Evolutionary conservation across 1,140 invertebrate genomes (phyloP), one percentile per base, ranked within the genome.

Genomic region (Aphidius gifuensis): DNA sequence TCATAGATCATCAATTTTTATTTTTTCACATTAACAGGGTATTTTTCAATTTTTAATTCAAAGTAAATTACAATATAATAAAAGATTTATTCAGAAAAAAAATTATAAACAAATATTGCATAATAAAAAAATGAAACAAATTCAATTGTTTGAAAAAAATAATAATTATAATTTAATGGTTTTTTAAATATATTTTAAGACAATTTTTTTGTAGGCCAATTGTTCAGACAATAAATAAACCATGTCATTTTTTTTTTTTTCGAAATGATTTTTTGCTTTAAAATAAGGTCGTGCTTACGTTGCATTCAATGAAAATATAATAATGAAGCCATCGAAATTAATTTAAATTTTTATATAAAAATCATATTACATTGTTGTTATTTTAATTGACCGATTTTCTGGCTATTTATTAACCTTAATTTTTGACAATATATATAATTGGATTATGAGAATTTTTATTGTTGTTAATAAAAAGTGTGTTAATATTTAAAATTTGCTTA

Each of bases 201-300:
- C 6, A n/a, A 21, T 53, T 11, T 38, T 53, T 43, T 16, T 1
- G 39, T 55, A 8, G n/a, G 0, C 11, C n/a, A 39, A 43, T 42
- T 4, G 38, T 16, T 4, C 9, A 0, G 16, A 38, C n/a, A 39
- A 42, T 21, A 39, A 44, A 16, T 40, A 42, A 9, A 39, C 50
- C 21, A 23, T 3, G 50, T 39, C 6, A 7, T 39, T 53, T 53
- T n/a, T 39, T 11, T 39, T n/a, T 23, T 53, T 43, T 11, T 16
- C 16, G 16, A 16, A 16, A 16, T 16, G 16, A 16, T 40, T 16
- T 40, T 55, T 65, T 51, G 54, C 66, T 32, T 32, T 32, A 60
- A 62, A 69, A 71, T 51, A 49, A 62, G 58, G 54, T 59, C 61
- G 16, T 16, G 70, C 68, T 72, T 68, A 70, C 61, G 54, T 64